Base-by-base conservation (phyloP, 2,113 vertebrate species). In the Pollimyrus isidori region DNA sequence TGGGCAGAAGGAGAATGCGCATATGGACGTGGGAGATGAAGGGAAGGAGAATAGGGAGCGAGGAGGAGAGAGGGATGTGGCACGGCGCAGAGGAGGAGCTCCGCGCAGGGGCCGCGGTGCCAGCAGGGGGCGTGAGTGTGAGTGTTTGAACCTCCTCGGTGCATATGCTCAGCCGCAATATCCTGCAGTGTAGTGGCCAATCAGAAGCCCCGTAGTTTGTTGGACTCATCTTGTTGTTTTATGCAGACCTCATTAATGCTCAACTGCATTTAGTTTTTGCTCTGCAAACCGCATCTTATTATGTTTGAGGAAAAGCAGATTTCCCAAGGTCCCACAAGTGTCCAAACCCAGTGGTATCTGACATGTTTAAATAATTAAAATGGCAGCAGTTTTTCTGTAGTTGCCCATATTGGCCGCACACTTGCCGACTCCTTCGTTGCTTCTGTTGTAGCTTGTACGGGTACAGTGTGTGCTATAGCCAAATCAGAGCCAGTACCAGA, bases 121-220 rank as follows among this genome's bases (percentile, higher is more conserved):
- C 92, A 98, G 97, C 96, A 97, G 98, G 90, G 98, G 98, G 35
- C 93, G 98, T 95, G 98, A 99, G 94, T 99, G 98, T 99, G 96
- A 91, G 98, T 92, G 91, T 15, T 21, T n/a, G 3, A 23, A 23
- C n/a, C 35, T 49, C 13, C 42, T n/a, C n/a, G 5, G 73, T 42
- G 73, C 73, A 42, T 80, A 42, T 80, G 73, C 73, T 80, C 15
- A 76, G 69, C 69, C 15, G 15, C 69, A 80, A 15, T 80, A 19
- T 87, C 4, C 86, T 39, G 49, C 7, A 49, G 49, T 26, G 49
- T 11, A 9, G 1, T 39, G 30, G 19, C 86, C 49, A 53, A 86
- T 26, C 84, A 1, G 49, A 49, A 86, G 49, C 84, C 73, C 30
- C 73, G 3, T 19, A 3, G 30, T 7, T 42, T 21, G 35, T 42